Percentiles rank a stretch among this genome's conserved stretches.
These are phyloP conservation scores for Tubulanus polymorphus DNA, from an alignment of 2,888 invertebrate species.

Conservation along the genomic window DNA sequence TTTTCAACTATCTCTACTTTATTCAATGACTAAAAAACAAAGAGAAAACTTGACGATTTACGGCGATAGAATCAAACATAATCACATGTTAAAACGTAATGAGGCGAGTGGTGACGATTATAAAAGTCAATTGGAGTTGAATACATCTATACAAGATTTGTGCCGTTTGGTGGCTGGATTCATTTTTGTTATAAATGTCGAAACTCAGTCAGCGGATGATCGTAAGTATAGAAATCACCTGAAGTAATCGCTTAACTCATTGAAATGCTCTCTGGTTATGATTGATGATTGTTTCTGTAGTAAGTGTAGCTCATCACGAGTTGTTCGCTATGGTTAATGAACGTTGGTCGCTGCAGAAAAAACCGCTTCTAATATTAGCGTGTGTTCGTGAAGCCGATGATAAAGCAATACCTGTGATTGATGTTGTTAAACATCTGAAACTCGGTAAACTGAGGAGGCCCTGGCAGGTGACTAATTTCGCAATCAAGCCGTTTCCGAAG, in stretches of 20 bases:
- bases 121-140: slow-evolving; percentile 28
- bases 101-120: slow-evolving; percentile 2
- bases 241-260: too few relatives aligned
- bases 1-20: slow-evolving; percentile 35
- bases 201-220: slow-evolving; percentile 19
- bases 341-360: slow-evolving; percentile 37
- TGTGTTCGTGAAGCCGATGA: slow-evolving; percentile 25
- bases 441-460: slow-evolving; percentile 38
- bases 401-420: slow-evolving; percentile 23
- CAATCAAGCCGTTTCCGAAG: too few relatives aligned
- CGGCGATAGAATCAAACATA: slow-evolving; percentile 24
- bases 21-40: slow-evolving; percentile 33
- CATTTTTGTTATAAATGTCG: slow-evolving; percentile 48
- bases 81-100: slow-evolving; percentile 25
- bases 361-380: slow-evolving; percentile 43
- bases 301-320: slow-evolving; percentile 7
- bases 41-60: slow-evolving; percentile 20
- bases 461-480: slow-evolving; percentile 37
- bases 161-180: slow-evolving; percentile 45
- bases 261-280: neutral
- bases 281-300: slow-evolving; percentile 3
- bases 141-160: slow-evolving; percentile 37
- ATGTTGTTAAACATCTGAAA: slow-evolving; percentile 32
- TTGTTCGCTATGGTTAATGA: slow-evolving; percentile 41
- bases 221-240: slow-evolving; percentile 23